Base-by-base conservation (phyloP, 2,888 invertebrate genomes). In the Drepana falcataria region DNA sequence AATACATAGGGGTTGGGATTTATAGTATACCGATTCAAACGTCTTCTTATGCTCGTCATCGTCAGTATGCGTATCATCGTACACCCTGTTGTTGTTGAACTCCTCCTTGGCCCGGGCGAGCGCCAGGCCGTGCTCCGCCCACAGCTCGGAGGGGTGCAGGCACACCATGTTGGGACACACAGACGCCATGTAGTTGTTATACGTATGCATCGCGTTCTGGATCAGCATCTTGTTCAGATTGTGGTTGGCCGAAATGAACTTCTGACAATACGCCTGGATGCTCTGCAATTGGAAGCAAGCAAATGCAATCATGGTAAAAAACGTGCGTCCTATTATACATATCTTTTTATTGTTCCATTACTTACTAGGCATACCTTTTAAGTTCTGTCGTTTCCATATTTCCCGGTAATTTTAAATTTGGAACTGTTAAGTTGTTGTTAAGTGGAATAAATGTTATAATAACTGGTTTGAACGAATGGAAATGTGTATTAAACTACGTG, bases 1-100 rank as follows among this genome's bases (percentile, higher is more conserved):
- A 21, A 21, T 21, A 21, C 21, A 21, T 21, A 21, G 21, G 21
- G 21, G 21, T 21, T 21, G 21, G 21, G 21, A 21, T 21, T 21
- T 21, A 21, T 21, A 21, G 21, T 21, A 53, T 49, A 49, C 49
- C 56, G 52, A 48, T 55, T 35, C 21, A 49, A 49, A 37, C 35
- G 35, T 49, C 21, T 35, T 49, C 49, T 49, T 49, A 37, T 37
- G 21, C 37, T 49, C 49, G 21, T 49, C 49, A 21, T 35, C 21
- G 2, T 35, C 49, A 2, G 35, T 37, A 2, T 7, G 4, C 5
- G 35, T 37, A 3, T 4, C 37, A 37, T 37, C 49, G 37, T n/a
- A n/a, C 2, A 49, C 37, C 6, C 49, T 37, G 5, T 37, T 37
- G 2, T 35, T 4, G 1, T n/a, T 2, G 40, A 49, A 49, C 37